Conservation (phyloP, 2,113 vertebrate genomes). For the Alaudala cheleensis region DNA sequence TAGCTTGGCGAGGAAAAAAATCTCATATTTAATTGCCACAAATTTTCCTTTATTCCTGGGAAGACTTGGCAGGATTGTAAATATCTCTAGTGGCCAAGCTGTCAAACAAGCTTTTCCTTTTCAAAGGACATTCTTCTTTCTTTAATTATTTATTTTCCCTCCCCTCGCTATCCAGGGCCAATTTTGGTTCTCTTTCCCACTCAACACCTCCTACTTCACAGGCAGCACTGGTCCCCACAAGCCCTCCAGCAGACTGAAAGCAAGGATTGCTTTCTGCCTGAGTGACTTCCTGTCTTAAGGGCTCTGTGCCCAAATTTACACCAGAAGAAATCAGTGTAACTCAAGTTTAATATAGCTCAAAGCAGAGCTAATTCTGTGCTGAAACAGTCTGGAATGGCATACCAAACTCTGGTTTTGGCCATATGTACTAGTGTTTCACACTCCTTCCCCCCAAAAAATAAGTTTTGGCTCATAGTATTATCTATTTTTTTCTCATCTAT, state of each 20-base stretch:
- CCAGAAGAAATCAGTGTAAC: conserved; percentile 2
- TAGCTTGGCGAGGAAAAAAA: conserved; percentile 16
- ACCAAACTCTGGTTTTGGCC: background rate
- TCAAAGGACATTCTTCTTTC: background rate
- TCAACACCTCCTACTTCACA: conserved; percentile 2
- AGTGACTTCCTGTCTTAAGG: conserved; percentile 16
- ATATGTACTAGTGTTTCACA: background rate
- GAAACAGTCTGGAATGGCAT: background rate
- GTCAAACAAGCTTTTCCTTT: conserved; percentile 35
- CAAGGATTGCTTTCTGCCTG: conserved; percentile 4
- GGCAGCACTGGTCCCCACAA: background rate
- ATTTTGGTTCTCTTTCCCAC: conserved; percentile 3
- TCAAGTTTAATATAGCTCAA: conserved; percentile 48
- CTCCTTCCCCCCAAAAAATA: background rate
- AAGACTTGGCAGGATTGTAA: conserved; percentile 31
- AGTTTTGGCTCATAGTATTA: background rate
- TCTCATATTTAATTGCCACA: conserved; percentile 24
- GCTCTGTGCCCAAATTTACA: conserved; percentile 23
- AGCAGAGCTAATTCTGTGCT: conserved; percentile 21
- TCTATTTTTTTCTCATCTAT: conserved; percentile 20
- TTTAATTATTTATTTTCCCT: background rate
- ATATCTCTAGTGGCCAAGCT: conserved; percentile 18
- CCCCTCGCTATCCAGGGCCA: background rate
- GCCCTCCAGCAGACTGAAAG: conserved; percentile 24
- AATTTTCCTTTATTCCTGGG: conserved; percentile 20